Percentiles rank a stretch among this genome's conserved stretches.
phyloP scores from a whole-genome alignment of 2,797 vertebrate genomes.

The Centropyge bicolor region DNA sequence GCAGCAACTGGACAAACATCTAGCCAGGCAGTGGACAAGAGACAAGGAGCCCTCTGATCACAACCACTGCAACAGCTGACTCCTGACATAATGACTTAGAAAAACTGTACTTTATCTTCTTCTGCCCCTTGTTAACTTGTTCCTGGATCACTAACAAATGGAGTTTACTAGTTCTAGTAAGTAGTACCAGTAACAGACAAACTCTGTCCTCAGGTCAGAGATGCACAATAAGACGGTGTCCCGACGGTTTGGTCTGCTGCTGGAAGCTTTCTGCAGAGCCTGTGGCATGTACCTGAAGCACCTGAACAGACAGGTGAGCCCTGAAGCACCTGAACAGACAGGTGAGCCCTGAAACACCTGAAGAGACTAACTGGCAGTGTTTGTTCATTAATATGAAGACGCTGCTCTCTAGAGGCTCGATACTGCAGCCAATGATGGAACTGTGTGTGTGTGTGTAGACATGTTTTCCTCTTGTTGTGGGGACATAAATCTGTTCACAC shows the following conservation, averaged over 20 bases:
- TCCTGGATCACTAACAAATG: neutral
- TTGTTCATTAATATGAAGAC: neutral
- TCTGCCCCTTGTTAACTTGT: neutral
- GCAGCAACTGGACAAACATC: too few relatives aligned
- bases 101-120: neutral
- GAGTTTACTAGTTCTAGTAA: neutral
- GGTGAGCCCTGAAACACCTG: neutral
- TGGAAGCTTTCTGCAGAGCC: conserved; percentile 87
- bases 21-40: too few relatives aligned
- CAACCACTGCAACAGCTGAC: too few relatives aligned
- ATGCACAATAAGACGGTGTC: conserved; percentile 89
- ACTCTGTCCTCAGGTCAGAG: conserved; percentile 77
- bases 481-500: too few relatives aligned
- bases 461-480: too few relatives aligned
- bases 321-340: neutral
- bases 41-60: too few relatives aligned
- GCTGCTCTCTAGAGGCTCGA: neutral
- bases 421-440: neutral
- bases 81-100: too few relatives aligned
- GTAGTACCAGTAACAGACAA: neutral
- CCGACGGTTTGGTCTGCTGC: conserved; percentile 84
- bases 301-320: conserved; percentile 83
- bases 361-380: neutral
- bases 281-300: conserved; percentile 90
- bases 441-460: neutral